Evolutionary conservation across 2,797 vertebrate species (phyloP).

Genomic region (Siniperca undulata): DNA sequence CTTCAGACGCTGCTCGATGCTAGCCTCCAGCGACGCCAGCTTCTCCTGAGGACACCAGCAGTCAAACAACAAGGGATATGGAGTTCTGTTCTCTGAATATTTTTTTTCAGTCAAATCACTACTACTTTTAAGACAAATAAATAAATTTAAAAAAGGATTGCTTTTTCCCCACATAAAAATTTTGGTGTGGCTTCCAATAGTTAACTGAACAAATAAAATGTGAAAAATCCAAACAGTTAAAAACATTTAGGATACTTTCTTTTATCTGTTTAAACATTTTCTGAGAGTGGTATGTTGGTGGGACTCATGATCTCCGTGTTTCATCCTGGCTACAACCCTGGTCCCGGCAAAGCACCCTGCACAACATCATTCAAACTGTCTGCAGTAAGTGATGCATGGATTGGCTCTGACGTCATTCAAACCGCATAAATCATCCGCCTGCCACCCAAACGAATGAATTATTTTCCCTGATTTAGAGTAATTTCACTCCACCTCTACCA

Average conservation of each 20-base stretch:
- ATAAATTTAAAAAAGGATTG: not conserved
- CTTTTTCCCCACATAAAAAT: not conserved
- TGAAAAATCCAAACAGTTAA: not conserved
- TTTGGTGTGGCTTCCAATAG: not conserved
- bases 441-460: too few species aligned
- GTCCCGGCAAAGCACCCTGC: too few species aligned
- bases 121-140: not conserved
- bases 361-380: too few species aligned
- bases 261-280: too few species aligned
- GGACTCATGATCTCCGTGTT: too few species aligned
- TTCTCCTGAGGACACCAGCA: slow-evolving; percentile 89
- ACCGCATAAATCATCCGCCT: too few species aligned
- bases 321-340: too few species aligned
- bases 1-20: slow-evolving; percentile 98
- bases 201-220: not conserved
- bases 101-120: not conserved
- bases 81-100: not conserved
- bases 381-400: too few species aligned
- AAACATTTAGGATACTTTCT: not conserved
- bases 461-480: too few species aligned
- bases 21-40: slow-evolving; percentile 92
- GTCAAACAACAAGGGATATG: not conserved
- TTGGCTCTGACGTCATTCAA: too few species aligned
- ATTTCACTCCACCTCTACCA: too few species aligned
- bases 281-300: too few species aligned